These are phyloP conservation scores for Sycophila sp. DNA, from an alignment of 1,140 invertebrate species.

Conservation along the genomic window DNA sequence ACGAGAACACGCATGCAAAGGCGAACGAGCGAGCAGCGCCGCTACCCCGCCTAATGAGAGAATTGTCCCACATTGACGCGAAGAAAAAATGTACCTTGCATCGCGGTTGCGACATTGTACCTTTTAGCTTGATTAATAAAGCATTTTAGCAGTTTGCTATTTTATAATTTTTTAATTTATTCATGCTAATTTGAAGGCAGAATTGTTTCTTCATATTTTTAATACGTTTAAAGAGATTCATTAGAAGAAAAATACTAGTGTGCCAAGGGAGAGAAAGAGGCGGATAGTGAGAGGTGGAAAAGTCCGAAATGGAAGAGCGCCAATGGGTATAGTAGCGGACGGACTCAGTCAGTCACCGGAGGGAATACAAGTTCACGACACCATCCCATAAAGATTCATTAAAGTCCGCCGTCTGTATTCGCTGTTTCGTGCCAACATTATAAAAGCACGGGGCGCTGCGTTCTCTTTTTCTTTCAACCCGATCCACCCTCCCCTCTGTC, in stretches of 20 bases:
- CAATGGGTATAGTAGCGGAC: conserved; percentile 51
- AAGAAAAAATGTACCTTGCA: conserved; percentile 5
- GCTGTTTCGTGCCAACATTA: conserved; percentile 62
- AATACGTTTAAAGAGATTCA: no score
- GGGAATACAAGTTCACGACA: conserved; percentile 67
- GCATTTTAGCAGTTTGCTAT: no score
- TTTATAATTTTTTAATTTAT: no score
- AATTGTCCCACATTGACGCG: conserved; percentile 52
- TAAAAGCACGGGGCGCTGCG: conserved; percentile 52
- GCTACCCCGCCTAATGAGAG: conserved; percentile 57
- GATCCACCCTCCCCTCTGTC: no score
- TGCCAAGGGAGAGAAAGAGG: neutral
- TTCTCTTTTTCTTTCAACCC: neutral
- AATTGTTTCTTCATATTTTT: no score
- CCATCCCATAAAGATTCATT: conserved; percentile 68
- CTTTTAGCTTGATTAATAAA: no score
- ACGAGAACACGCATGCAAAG: conserved; percentile 38
- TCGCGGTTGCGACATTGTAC: no score
- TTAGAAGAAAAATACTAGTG: conserved; percentile 15
- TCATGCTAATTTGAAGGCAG: no score
- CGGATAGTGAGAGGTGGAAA: neutral
- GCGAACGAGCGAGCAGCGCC: conserved; percentile 37
- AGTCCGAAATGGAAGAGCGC: conserved; percentile 50
- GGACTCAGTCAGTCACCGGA: conserved; percentile 61
- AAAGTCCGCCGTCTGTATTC: conserved; percentile 62